phyloP scores from a whole-genome alignment of 2,113 vertebrate genomes.

The Cyphomyrus plagiostoma region DNA sequence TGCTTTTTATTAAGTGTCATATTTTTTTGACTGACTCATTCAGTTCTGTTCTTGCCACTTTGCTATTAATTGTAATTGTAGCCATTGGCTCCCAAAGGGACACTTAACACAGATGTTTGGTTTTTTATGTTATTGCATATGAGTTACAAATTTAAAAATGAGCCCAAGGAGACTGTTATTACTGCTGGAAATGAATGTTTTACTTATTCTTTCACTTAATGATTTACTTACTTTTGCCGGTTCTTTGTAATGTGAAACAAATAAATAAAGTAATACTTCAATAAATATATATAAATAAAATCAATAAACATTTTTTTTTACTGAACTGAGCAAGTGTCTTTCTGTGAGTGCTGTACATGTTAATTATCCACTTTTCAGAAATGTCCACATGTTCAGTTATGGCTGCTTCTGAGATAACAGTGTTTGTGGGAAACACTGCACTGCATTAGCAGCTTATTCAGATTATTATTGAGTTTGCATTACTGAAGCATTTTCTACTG shows the following conservation, averaged over 20 bases:
- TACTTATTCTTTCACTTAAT: background rate
- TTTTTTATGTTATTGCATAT: background rate
- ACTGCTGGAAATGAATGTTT: background rate
- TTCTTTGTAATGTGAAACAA: background rate
- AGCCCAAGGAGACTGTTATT: background rate
- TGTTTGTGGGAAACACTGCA: background rate
- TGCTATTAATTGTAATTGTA: background rate
- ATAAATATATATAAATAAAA: background rate
- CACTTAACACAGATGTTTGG: background rate
- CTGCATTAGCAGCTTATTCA: background rate
- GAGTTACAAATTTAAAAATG: background rate
- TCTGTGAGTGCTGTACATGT: background rate
- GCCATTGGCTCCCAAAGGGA: background rate
- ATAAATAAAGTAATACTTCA: background rate
- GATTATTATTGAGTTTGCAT: background rate
- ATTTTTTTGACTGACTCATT: background rate
- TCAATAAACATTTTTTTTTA: background rate
- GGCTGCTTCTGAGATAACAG: background rate
- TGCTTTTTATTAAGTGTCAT: background rate
- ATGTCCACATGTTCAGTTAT: background rate
- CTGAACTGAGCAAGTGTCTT: background rate
- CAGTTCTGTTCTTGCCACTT: background rate
- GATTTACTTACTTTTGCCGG: background rate
- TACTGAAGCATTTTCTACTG: background rate
- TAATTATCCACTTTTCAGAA: background rate